Percentiles rank a stretch among this genome's conserved stretches.
Evolutionary conservation across 2,113 vertebrate species (phyloP).

Genomic region (Perca schrenkii): DNA sequence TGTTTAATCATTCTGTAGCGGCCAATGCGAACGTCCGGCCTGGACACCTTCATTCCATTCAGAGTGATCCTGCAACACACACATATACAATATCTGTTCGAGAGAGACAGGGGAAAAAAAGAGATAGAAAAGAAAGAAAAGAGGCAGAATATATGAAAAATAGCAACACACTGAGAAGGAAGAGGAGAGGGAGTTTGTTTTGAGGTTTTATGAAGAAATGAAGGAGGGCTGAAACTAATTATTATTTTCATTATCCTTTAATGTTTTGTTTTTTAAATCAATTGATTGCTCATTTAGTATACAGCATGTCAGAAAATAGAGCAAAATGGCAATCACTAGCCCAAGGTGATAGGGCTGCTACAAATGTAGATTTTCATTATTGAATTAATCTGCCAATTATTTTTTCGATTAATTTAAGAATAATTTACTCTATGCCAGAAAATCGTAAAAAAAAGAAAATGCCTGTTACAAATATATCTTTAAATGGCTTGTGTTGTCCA

Average conservation of each 20-base stretch:
- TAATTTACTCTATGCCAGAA: neutral
- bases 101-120: constrained; percentile 15
- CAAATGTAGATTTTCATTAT: neutral
- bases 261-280: neutral
- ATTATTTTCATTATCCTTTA: neutral
- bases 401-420: neutral
- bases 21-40: constrained; percentile 96
- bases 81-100: constrained; percentile 48
- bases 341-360: neutral
- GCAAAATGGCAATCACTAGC: neutral
- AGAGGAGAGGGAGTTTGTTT: neutral
- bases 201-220: neutral
- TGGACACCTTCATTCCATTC: constrained; percentile 98
- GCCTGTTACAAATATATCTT: neutral
- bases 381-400: neutral
- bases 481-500: neutral
- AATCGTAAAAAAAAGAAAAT: neutral
- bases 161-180: neutral
- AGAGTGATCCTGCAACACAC: constrained; percentile 91
- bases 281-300: neutral
- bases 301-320: neutral
- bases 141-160: neutral
- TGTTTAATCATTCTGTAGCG: constrained; percentile 99
- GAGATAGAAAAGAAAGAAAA: neutral
- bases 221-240: neutral